These are phyloP conservation scores for Pocillopora verrucosa DNA, from an alignment of 64 coral and sea anemone genomes.

Conservation along the genomic window DNA sequence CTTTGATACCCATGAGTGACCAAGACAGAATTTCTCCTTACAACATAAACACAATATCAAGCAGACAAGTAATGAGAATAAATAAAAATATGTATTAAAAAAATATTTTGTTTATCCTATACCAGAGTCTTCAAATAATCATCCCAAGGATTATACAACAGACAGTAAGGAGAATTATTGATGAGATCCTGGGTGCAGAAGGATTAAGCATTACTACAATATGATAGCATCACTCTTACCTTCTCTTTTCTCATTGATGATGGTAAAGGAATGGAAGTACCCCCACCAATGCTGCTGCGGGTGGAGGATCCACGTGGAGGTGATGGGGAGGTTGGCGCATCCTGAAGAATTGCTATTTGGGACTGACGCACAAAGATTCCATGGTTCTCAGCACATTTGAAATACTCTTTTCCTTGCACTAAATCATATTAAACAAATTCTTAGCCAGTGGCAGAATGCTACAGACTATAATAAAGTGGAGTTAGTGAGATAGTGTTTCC, in stretches of 20 bases:
- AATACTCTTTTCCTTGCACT: conserved; percentile 99
- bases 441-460: not conserved
- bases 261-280: not conserved
- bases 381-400: conserved; percentile 94
- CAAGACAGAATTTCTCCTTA: too few relatives aligned
- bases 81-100: too few relatives aligned
- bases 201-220: not conserved
- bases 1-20: too few relatives aligned
- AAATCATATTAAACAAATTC: not conserved
- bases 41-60: too few relatives aligned
- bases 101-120: too few relatives aligned
- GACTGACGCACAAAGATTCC: conserved; percentile 99
- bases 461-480: too few relatives aligned
- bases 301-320: not conserved
- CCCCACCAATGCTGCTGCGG: conserved; percentile 16
- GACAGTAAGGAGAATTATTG: too few relatives aligned
- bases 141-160: too few relatives aligned
- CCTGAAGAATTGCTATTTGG: conserved; percentile 60
- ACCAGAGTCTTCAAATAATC: too few relatives aligned
- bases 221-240: conserved; percentile 1
- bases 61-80: too few relatives aligned
- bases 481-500: too few relatives aligned
- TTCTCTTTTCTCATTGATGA: conserved; percentile 54
- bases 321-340: conserved; percentile 10
- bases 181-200: too few relatives aligned